Percentiles rank a stretch among this genome's conserved stretches.
Evolutionary conservation across 2,797 vertebrate species (phyloP).

Genomic region (Fundulus diaphanus): DNA sequence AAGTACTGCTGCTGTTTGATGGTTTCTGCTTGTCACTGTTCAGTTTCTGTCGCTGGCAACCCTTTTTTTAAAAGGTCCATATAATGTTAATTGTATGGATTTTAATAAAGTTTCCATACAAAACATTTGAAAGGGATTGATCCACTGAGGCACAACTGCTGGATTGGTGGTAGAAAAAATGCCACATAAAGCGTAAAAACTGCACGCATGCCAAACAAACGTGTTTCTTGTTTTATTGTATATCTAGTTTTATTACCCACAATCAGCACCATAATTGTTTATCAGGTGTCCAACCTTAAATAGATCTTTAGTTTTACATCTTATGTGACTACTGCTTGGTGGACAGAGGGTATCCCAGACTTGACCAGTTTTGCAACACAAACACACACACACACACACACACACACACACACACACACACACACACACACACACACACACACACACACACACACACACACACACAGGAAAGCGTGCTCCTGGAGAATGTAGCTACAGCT

Average conservation of each 20-base stretch:
- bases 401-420: too few species aligned
- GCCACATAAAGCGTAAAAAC: neutral
- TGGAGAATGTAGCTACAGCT: constrained; percentile 39
- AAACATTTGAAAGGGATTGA: neutral
- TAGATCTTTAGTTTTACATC: constrained; percentile 43
- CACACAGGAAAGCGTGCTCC: constrained; percentile 16
- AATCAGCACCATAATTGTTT: constrained; percentile 58
- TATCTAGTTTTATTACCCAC: neutral
- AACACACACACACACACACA: too few species aligned
- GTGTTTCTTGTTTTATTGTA: neutral
- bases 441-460: too few species aligned
- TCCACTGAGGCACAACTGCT: neutral
- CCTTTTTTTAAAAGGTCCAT: too few species aligned
- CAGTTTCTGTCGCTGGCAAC: too few species aligned
- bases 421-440: too few species aligned
- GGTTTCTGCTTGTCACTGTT: neutral
- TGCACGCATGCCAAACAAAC: neutral
- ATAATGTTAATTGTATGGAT: neutral
- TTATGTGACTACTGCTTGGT: constrained; percentile 46
- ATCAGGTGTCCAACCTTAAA: constrained; percentile 33
- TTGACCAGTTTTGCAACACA: constrained; percentile 42
- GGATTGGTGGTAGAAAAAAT: neutral
- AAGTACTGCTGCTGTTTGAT: neutral
- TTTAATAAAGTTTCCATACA: neutral
- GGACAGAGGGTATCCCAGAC: constrained; percentile 39